Conservation (phyloP, 2,113 vertebrate species). For the Engystomops pustulosus region DNA sequence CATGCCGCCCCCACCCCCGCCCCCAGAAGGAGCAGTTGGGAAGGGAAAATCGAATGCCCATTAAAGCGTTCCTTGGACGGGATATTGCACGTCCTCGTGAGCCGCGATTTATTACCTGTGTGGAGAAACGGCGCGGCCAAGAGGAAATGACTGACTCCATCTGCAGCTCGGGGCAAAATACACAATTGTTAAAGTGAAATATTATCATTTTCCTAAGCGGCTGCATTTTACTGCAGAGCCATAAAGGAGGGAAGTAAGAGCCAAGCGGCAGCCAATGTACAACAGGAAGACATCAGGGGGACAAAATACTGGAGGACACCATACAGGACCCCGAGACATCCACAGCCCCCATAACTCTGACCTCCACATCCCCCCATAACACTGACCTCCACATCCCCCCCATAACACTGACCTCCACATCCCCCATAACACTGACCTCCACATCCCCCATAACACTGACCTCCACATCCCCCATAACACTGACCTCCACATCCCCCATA, state of each 20-base stretch:
- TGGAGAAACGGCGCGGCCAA: constrained; percentile 63
- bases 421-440: too few species aligned
- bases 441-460: too few species aligned
- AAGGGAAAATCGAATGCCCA: constrained; percentile 55
- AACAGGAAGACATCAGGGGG: constrained; percentile 48
- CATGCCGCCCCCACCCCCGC: not conserved
- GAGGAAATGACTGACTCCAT: constrained; percentile 67
- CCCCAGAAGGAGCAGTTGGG: constrained; percentile 24
- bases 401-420: not conserved
- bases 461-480: too few species aligned
- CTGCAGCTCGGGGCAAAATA: constrained; percentile 61
- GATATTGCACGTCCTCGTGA: constrained; percentile 58
- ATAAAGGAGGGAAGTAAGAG: constrained; percentile 61
- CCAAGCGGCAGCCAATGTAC: not conserved
- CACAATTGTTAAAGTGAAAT: constrained; percentile 63
- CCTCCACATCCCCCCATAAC: too few species aligned
- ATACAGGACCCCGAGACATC: not conserved
- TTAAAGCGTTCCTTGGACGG: constrained; percentile 55
- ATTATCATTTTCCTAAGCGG: constrained; percentile 63
- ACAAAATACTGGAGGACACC: not conserved
- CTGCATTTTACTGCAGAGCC: constrained; percentile 56
- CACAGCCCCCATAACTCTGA: too few species aligned
- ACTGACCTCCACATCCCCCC: not conserved
- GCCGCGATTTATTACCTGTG: constrained; percentile 68
- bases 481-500: too few species aligned